Evolutionary conservation across 2,797 vertebrate species (phyloP), one percentile per base, ranked within the genome.

Genomic region (Trematomus bernacchii): DNA sequence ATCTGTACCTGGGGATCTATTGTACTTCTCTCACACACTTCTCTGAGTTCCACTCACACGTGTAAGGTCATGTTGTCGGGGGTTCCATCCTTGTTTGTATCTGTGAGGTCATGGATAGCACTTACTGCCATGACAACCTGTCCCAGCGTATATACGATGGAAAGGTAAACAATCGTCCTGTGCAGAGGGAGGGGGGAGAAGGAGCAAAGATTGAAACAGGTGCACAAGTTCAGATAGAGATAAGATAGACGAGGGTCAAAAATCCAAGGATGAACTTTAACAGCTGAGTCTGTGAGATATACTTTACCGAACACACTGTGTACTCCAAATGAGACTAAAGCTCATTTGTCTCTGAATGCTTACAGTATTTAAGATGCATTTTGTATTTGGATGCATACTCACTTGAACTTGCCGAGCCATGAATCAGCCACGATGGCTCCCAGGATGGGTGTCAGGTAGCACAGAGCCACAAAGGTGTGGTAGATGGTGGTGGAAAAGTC

Each of bases 361-460:
- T 27, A 27, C 27, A 27, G 27, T 27, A 27, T 27, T 27, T 27
- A 27, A 27, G 4, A 27, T 27, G 0, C 23, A 0, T 30, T 13
- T 60, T 70, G 48, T 8, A 0, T 52, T 4, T 12, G 50, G 4
- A 21, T 67, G 42, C 1, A 48, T 30, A 3, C 4, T 96, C 91
- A 99, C 98, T 95, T 97, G 92, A 97, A 99, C 87, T 99, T 99
- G 43, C 98, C 98, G 51, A 99, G 95, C 97, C 97, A 99, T 0
- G 98, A 98, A 79, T 99, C 98, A 0, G 98, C 98, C 4, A 99
- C 72, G 0, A 99, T 92, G 6, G 97, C 98, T 6, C 98, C 98
- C 12, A 99, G 89, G 76, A 99, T 96, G 0, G 98, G 97, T 0
- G 93, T 96, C 85, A 99, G 92, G 94, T 98, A 99, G 91, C 97